Evolutionary conservation across 2,888 invertebrate species (phyloP).

Genomic region (Lithosia quadra): DNA sequence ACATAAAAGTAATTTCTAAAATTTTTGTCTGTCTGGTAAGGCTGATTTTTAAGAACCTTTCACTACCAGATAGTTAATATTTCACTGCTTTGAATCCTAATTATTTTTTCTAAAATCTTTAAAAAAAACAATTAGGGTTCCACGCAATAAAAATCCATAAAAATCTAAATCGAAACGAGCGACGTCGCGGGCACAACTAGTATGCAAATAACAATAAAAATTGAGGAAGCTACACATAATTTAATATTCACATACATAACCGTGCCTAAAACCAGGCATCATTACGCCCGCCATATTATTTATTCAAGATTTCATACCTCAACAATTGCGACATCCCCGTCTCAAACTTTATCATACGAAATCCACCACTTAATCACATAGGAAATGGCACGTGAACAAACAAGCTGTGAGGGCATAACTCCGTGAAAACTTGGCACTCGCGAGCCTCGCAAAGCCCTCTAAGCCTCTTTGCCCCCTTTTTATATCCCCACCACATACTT

Average conservation of each 20-base stretch:
- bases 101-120: too few species aligned
- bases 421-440: conserved; percentile 72
- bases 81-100: too few species aligned
- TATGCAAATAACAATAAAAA: not conserved
- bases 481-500: conserved; percentile 81
- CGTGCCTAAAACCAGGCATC: not conserved
- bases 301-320: conserved; percentile 29
- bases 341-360: conserved; percentile 58
- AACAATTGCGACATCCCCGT: conserved; percentile 36
- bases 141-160: too few species aligned
- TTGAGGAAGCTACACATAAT: not conserved
- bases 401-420: conserved; percentile 72
- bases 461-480: conserved; percentile 80
- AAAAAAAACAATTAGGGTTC: not conserved
- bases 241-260: not conserved
- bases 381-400: conserved; percentile 75
- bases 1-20: too few species aligned
- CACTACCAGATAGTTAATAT: too few species aligned
- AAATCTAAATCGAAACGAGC: too few species aligned
- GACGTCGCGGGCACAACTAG: too few species aligned
- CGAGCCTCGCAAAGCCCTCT: conserved; percentile 73
- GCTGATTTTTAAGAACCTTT: too few species aligned
- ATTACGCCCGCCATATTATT: conserved; percentile 21
- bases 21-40: too few species aligned
- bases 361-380: conserved; percentile 76